Evolutionary conservation across 2,797 vertebrate genomes (phyloP).

Genomic region (Melanotaenia parkinsoni): DNA sequence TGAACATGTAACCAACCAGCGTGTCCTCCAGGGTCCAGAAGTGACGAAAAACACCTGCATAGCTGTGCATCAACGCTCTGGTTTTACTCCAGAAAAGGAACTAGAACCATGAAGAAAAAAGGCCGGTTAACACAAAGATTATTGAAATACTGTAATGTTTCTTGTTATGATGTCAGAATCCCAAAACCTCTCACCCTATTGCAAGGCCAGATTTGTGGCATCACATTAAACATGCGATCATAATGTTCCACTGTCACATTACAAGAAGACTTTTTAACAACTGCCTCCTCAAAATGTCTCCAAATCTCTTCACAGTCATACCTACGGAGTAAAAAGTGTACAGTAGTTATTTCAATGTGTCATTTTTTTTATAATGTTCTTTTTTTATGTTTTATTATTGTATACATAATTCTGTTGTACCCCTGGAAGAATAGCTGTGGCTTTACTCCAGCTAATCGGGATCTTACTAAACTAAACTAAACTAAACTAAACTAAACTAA

Average conservation of each 20-base stretch:
- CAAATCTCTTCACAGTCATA: constrained; percentile 81
- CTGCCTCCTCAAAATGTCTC: constrained; percentile 70
- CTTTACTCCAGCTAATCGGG: too few species aligned
- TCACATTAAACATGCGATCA: constrained; percentile 62
- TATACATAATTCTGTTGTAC: too few species aligned
- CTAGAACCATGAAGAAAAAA: constrained; percentile 46
- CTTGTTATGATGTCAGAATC: neutral
- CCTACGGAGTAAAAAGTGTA: constrained; percentile 42
- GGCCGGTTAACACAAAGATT: neutral
- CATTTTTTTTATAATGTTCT: too few species aligned
- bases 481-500: too few species aligned
- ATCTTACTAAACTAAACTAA: too few species aligned
- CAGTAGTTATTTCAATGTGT: neutral
- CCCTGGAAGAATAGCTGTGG: too few species aligned
- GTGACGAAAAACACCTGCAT: constrained; percentile 60
- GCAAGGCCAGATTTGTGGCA: constrained; percentile 72
- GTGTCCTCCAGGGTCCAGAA: constrained; percentile 86
- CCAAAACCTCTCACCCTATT: constrained; percentile 58
- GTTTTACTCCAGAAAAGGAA: constrained; percentile 87
- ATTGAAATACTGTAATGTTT: rapidly evolving
- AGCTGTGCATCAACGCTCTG: constrained; percentile 76
- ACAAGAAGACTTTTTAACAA: constrained; percentile 63
- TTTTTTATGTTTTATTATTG: too few species aligned
- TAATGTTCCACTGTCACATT: constrained; percentile 71
- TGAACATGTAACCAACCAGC: constrained; percentile 84